Base-by-base conservation (phyloP, 2,797 vertebrate genomes). In the Pipistrellus pipistrellus region DNA sequence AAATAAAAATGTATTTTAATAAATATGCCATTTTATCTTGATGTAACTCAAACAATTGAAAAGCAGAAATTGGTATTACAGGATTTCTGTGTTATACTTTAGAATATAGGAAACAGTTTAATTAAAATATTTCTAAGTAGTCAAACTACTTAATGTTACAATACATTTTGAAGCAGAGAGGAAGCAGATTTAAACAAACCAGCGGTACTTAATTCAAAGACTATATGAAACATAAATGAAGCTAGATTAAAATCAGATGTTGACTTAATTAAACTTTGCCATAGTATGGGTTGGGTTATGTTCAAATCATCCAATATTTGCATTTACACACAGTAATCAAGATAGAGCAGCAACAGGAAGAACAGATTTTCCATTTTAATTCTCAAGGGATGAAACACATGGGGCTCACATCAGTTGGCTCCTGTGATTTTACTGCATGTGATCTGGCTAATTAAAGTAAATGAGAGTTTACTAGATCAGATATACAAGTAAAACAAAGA, bases 251-350 rank as follows among this genome's bases (percentile, higher is more conserved):
- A 96, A 76, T 96, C 94, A 92, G 46, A 73, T 93, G 59, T 85
- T 89, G 84, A 87, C 72, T 93, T 93, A 93, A 88, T 96, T 90
- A 90, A 85, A 88, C 78, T 95, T 95, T 9, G 14, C 30, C 57
- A 83, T 71, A 62, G 77, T 82, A 41, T 71, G 57, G 44, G 41
- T n/a, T 86, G 80, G 64, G 81, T 92, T 91, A 77, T 78, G 85
- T 88, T 95, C 46, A 6, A 91, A 41, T 93, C 9, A 8, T 23
- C 55, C 35, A 83, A 27, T 62, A 85, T 88, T 90, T 88, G 57
- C 44, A 96, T 95, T 96, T 90, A 90, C 71, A 80, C 68, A 80
- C 8, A 55, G 85, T 93, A 96, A 97, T 97, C 93, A 93, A 88
- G 86, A 27, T 64, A 75, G 77, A 80, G 51, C 32, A 76, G 69